These are phyloP conservation scores for Pyrochroa serraticornis DNA, from an alignment of 2,888 invertebrate species.

Conservation along the genomic window DNA sequence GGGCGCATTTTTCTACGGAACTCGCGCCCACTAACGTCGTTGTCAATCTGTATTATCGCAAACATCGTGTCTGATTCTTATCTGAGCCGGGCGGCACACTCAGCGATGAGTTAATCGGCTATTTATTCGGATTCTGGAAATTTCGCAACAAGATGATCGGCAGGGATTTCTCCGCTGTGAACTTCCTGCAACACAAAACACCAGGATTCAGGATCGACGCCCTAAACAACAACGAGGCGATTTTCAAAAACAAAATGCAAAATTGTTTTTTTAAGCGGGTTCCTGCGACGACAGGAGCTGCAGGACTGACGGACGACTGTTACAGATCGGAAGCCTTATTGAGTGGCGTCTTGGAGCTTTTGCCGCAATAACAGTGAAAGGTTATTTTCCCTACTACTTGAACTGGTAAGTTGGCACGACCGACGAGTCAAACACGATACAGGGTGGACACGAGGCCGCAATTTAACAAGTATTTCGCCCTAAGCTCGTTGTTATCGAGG, in stretches of 20 bases:
- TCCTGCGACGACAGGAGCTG: constrained; percentile 10
- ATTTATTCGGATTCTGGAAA: constrained; percentile 9
- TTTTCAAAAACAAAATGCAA: too few relatives aligned
- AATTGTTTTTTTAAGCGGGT: too few relatives aligned
- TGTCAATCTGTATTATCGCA: constrained; percentile 89
- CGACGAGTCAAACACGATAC: too few relatives aligned
- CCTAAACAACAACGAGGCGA: not conserved
- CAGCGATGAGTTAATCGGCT: constrained; percentile 31
- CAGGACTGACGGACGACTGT: constrained; percentile 14
- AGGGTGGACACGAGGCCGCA: not conserved
- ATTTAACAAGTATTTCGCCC: not conserved
- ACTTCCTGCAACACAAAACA: too few relatives aligned
- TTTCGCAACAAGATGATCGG: too few relatives aligned
- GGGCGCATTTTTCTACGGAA: constrained; percentile 87
- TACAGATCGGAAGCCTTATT: constrained; percentile 34
- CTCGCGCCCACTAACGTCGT: constrained; percentile 84
- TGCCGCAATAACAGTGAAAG: constrained; percentile 32
- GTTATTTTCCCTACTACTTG: constrained; percentile 12
- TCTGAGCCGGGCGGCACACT: constrained; percentile 28
- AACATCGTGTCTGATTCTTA: constrained; percentile 70
- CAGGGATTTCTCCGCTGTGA: too few relatives aligned
- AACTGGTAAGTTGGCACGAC: not conserved
- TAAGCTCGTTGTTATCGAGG: too few relatives aligned
- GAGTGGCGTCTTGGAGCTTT: constrained; percentile 33
- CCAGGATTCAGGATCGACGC: too few relatives aligned